Evolutionary conservation across 2,888 invertebrate genomes (phyloP).

Genomic region (Andrena fulva): DNA sequence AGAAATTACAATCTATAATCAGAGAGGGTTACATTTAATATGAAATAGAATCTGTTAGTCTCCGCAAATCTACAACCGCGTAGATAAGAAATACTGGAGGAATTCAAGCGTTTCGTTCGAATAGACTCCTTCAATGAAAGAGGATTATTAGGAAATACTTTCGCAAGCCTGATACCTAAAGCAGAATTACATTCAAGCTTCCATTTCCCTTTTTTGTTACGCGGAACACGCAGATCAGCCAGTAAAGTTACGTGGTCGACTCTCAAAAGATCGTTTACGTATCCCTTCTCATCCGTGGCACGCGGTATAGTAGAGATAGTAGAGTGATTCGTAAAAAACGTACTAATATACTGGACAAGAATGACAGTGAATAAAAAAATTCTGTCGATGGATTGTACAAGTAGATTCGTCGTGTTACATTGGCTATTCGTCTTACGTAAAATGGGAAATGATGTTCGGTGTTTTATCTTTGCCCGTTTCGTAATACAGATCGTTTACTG

Average conservation of each 20-base stretch:
- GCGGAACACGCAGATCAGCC: conserved; percentile 16
- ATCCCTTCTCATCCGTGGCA: conserved; percentile 27
- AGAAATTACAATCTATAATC: background rate
- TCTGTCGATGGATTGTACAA: conserved; percentile 43
- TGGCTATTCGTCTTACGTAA: conserved; percentile 24
- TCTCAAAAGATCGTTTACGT: conserved; percentile 23
- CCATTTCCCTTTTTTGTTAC: background rate
- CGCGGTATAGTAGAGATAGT: conserved; percentile 53
- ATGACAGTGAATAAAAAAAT: conserved; percentile 58
- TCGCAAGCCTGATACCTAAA: background rate
- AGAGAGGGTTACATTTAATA: background rate
- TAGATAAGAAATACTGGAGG: background rate
- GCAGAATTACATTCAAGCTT: background rate
- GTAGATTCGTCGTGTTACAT: conserved; percentile 39
- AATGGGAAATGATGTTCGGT: conserved; percentile 39
- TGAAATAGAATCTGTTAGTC: background rate
- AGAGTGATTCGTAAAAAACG: conserved; percentile 56
- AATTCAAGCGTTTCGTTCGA: background rate
- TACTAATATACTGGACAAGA: conserved; percentile 50
- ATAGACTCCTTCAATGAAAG: background rate
- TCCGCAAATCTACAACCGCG: background rate
- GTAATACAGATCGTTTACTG: conserved; percentile 51
- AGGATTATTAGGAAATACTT: background rate
- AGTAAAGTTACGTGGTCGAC: conserved; percentile 45
- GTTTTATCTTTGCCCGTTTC: conserved; percentile 17